These are phyloP conservation scores for Dasysyrphus tricinctus DNA, from an alignment of 2,888 invertebrate species.

Conservation along the genomic window DNA sequence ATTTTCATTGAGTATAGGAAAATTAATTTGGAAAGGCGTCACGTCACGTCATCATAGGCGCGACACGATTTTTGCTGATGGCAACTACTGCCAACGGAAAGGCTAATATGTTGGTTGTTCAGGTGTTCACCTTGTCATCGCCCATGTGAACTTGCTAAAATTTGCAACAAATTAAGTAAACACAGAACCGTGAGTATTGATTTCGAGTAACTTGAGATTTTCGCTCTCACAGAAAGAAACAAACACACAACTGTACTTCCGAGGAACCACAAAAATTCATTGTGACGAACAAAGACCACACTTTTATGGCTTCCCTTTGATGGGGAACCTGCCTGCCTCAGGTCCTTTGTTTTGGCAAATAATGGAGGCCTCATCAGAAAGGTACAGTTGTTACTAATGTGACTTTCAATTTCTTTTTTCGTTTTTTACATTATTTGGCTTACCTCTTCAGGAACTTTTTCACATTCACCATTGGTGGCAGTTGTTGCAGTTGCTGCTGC, in stretches of 20 bases:
- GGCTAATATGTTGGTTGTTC: conserved; percentile 30
- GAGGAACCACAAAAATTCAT: conserved; percentile 65
- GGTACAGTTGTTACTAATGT: conserved; percentile 33
- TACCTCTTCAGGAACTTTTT: conserved; percentile 88
- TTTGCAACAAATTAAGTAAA: neutral
- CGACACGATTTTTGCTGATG: neutral
- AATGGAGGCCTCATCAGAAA: neutral
- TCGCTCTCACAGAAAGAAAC: neutral
- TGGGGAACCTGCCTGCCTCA: neutral
- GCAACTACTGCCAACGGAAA: conserved; percentile 9
- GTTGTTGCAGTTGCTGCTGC: conserved; percentile 75
- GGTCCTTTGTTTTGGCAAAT: conserved; percentile 42
- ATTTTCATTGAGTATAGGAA: conserved; percentile 7
- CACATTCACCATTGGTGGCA: conserved; percentile 85
- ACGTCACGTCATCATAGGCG: conserved; percentile 13
- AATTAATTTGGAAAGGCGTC: conserved; percentile 40
- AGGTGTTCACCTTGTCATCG: conserved; percentile 38
- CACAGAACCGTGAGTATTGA: conserved; percentile 29
- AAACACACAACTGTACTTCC: conserved; percentile 65
- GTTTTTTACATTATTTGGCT: conserved; percentile 78
- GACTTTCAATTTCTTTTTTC: conserved; percentile 1
- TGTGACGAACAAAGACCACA: conserved; percentile 1
- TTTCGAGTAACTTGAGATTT: conserved; percentile 65
- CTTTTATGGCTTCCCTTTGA: conserved; percentile 61
- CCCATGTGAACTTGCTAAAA: conserved; percentile 33